A percentile compares a stretch with the other conserved stretches of the same genome.
Evolutionary conservation across 2,888 invertebrate species (phyloP).

Genomic region (Idaea aversata): DNA sequence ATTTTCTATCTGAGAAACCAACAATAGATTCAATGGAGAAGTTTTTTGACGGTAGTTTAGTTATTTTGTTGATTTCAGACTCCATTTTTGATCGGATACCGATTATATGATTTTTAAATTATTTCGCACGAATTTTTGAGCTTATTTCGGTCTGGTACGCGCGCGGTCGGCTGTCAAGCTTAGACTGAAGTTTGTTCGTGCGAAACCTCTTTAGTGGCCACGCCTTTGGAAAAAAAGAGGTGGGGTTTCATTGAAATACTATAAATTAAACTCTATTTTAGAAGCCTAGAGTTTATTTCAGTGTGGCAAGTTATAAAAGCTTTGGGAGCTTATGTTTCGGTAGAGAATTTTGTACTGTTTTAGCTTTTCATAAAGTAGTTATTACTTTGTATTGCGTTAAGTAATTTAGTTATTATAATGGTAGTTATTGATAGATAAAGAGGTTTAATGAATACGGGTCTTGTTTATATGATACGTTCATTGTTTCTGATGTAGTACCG

Average conservation of each 20-base stretch:
- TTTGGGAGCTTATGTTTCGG: conserved; percentile 10
- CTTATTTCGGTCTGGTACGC: not conserved
- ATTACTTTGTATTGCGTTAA: conserved; percentile 22
- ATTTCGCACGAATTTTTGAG: not conserved
- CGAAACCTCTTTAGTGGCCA: not conserved
- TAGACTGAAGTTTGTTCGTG: not conserved
- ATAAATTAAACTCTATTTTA: not conserved
- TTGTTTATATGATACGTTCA: conserved; percentile 11
- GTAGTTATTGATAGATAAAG: conserved; percentile 28
- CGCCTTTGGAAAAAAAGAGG: conserved; percentile 1
- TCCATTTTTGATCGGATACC: conserved; percentile 50
- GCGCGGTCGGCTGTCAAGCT: not conserved
- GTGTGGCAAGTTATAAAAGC: conserved; percentile 9
- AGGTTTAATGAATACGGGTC: conserved; percentile 21
- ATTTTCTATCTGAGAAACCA: conserved; percentile 60
- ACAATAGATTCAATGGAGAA: conserved; percentile 84
- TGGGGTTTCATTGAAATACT: not conserved
- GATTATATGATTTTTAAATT: conserved; percentile 5
- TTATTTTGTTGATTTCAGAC: conserved; percentile 70
- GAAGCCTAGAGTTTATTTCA: not conserved
- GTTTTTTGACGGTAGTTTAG: conserved; percentile 79
- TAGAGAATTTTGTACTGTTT: conserved; percentile 21
- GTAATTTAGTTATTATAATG: conserved; percentile 29
- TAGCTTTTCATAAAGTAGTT: not conserved
- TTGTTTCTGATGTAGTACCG: not conserved